These are phyloP conservation scores for Osmerus eperlanus DNA, from an alignment of 2,113 vertebrate genomes.

Conservation along the genomic window DNA sequence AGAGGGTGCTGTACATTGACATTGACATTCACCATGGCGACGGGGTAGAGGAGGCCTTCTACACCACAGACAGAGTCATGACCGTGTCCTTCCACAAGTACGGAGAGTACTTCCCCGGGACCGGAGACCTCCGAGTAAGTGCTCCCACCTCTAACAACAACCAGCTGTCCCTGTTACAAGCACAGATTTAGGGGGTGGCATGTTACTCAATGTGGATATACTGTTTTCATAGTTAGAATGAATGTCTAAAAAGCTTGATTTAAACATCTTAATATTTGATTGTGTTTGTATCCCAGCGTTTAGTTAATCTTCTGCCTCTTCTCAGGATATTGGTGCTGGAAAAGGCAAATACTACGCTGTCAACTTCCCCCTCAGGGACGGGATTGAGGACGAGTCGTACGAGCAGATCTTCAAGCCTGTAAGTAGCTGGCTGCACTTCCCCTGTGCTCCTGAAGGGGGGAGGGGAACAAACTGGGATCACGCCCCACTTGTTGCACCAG, in stretches of 20 bases:
- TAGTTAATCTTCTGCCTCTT: conserved; percentile 6
- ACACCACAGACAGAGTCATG: conserved; percentile 96
- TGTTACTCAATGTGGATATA: not conserved
- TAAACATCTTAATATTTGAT: not conserved
- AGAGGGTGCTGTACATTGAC: conserved; percentile 94
- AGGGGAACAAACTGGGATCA: too few relatives aligned
- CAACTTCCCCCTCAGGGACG: conserved; percentile 90
- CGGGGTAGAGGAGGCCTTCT: conserved; percentile 94
- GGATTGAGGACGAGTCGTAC: conserved; percentile 93
- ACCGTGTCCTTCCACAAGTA: conserved; percentile 97
- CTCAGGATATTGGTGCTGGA: conserved; percentile 88
- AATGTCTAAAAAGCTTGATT: not conserved
- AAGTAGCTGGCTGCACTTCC: conserved; percentile 45
- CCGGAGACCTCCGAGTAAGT: conserved; percentile 91
- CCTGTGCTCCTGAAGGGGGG: not conserved
- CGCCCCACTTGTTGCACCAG: too few relatives aligned
- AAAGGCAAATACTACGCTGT: conserved; percentile 97
- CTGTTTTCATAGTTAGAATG: not conserved
- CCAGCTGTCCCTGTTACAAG: not conserved
- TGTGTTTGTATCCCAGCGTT: not conserved
- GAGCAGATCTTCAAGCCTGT: conserved; percentile 95
- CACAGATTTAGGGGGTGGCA: not conserved
- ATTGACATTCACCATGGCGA: conserved; percentile 96
- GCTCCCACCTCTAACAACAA: not conserved
- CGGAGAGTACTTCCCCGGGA: conserved; percentile 94